phyloP scores from a whole-genome alignment of 2,113 vertebrate species.

The Arizona elegans region DNA sequence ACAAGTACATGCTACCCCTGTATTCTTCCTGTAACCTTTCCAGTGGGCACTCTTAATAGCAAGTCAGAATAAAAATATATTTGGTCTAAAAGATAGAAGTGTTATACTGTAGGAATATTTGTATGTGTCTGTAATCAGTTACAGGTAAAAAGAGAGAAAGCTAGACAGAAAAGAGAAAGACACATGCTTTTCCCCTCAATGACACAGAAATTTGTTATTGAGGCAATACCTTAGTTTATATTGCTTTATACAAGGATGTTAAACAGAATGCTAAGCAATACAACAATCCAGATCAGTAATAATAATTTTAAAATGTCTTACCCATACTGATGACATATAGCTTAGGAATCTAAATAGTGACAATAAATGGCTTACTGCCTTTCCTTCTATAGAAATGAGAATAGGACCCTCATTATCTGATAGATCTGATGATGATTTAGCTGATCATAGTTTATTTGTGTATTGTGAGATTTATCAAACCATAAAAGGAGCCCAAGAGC shows the following conservation, averaged over 20 bases:
- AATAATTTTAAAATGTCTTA: neutral
- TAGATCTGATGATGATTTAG: neutral
- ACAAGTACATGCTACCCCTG: neutral
- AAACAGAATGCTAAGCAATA: neutral
- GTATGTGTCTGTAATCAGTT: neutral
- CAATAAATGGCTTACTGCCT: neutral
- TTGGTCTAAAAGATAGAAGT: neutral
- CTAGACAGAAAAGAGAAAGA: neutral
- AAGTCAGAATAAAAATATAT: neutral
- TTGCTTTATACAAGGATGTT: neutral
- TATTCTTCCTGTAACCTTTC: neutral
- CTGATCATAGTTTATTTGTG: neutral
- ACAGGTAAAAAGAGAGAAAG: neutral
- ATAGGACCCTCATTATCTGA: neutral
- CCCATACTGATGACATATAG: neutral
- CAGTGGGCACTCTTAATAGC: neutral
- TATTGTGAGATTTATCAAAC: neutral
- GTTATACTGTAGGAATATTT: neutral
- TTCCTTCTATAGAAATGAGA: neutral
- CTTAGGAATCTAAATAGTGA: neutral
- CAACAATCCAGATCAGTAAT: neutral
- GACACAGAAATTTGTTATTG: neutral
- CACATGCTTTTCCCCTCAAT: neutral
- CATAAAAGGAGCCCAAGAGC: neutral
- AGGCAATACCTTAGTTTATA: neutral